Conservation (phyloP, 2,797 vertebrate species). For the Poeciliopsis infans region DNA sequence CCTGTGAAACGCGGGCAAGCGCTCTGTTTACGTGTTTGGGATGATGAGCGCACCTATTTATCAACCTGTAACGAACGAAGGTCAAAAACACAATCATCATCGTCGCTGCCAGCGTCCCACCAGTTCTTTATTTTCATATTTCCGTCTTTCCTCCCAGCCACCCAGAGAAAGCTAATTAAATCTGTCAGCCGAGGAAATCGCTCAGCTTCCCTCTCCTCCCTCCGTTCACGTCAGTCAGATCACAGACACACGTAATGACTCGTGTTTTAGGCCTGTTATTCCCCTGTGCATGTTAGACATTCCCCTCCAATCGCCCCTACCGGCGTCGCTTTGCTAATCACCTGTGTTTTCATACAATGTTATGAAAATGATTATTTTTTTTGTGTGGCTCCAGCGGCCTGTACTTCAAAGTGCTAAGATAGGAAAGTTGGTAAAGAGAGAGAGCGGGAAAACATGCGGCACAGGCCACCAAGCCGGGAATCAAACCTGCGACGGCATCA, state of each 20-base stretch:
- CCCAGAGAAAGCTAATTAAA: constrained; percentile 67
- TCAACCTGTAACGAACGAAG: constrained; percentile 48
- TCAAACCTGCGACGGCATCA: neutral
- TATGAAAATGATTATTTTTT: neutral
- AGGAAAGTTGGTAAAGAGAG: too few species aligned
- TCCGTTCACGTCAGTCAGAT: constrained; percentile 56
- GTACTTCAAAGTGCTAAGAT: too few species aligned
- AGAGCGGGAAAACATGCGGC: too few species aligned
- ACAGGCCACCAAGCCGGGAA: too few species aligned
- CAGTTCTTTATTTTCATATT: constrained; percentile 31
- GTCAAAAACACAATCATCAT: constrained; percentile 58
- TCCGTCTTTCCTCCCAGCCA: constrained; percentile 43
- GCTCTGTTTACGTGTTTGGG: constrained; percentile 22
- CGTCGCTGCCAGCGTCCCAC: constrained; percentile 38
- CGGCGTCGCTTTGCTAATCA: constrained; percentile 50
- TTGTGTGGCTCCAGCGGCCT: too few species aligned
- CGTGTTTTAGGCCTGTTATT: constrained; percentile 62
- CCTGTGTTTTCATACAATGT: constrained; percentile 29
- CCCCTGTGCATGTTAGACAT: constrained; percentile 61
- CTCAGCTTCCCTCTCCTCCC: constrained; percentile 48
- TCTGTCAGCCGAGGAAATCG: constrained; percentile 63
- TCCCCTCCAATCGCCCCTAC: constrained; percentile 47
- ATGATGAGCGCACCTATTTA: constrained; percentile 20
- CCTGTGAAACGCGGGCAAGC: constrained; percentile 30
- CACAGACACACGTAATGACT: constrained; percentile 64